A percentile compares a stretch with the other conserved stretches of the same genome.
Evolutionary conservation across 1,140 invertebrate species (phyloP).

Genomic region (Hyposmocoma kahamanoa): DNA sequence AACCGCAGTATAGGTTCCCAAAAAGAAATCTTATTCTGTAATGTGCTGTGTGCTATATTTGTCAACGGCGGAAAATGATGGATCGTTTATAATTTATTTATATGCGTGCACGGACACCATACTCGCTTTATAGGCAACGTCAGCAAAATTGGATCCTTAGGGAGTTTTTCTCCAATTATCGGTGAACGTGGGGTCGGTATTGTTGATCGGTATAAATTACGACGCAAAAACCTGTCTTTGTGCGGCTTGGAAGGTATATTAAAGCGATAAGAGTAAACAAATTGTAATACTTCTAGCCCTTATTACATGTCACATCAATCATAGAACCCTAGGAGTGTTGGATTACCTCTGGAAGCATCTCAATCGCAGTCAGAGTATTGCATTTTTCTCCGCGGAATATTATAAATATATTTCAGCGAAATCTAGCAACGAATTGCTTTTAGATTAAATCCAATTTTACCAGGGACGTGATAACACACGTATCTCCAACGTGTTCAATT

Average conservation of each 20-base stretch:
- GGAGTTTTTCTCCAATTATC: constrained; percentile 55
- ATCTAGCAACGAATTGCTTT: constrained; percentile 9
- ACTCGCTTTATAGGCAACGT: constrained; percentile 18
- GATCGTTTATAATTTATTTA: constrained; percentile 48
- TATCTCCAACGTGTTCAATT: not conserved
- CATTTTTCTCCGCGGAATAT: constrained; percentile 5
- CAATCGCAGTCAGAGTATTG: constrained; percentile 16
- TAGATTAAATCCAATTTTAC: constrained; percentile 12
- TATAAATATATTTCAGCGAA: constrained; percentile 13
- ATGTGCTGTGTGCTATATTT: constrained; percentile 21
- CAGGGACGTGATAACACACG: constrained; percentile 12
- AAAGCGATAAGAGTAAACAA: constrained; percentile 67
- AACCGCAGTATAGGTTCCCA: not conserved
- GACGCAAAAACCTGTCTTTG: constrained; percentile 42
- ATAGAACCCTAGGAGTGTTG: constrained; percentile 53
- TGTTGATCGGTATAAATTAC: constrained; percentile 57
- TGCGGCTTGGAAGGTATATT: constrained; percentile 34
- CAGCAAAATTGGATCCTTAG: constrained; percentile 58
- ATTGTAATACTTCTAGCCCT: constrained; percentile 64
- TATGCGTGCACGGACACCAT: constrained; percentile 15
- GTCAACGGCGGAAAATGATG: constrained; percentile 34
- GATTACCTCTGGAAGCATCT: constrained; percentile 35
- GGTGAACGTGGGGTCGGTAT: constrained; percentile 34
- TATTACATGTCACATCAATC: constrained; percentile 70
- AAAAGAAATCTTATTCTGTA: not conserved